Percentiles rank a stretch among this genome's conserved stretches.
phyloP scores from a whole-genome alignment of 2,113 vertebrate species.

The Propithecus coquereli region DNA sequence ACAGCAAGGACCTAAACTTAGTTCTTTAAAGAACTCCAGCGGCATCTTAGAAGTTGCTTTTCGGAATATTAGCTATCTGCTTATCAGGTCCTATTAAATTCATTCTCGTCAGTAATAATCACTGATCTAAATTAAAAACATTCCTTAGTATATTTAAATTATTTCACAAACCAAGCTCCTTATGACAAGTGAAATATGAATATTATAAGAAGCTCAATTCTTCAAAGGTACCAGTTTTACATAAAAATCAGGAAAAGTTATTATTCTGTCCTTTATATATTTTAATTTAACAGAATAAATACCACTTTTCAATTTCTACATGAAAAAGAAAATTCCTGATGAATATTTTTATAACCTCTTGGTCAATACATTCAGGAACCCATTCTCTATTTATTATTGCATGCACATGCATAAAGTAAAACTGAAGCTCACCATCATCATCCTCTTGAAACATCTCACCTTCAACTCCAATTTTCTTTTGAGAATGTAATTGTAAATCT shows the following conservation, averaged over 20 bases:
- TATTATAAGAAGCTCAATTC: constrained; percentile 9
- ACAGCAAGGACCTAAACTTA: constrained; percentile 19
- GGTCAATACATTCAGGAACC: not conserved
- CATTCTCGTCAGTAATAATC: constrained; percentile 30
- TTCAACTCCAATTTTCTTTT: constrained; percentile 59
- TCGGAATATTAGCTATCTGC: constrained; percentile 20
- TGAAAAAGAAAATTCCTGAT: not conserved
- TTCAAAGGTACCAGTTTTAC: constrained; percentile 42
- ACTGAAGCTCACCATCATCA: constrained; percentile 75
- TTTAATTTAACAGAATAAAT: not conserved
- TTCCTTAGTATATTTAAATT: not conserved
- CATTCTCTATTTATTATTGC: not conserved
- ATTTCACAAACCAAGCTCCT: constrained; percentile 14
- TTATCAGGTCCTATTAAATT: not conserved
- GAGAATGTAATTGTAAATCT: constrained; percentile 58
- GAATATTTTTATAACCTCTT: constrained; percentile 11
- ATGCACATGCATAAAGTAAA: constrained; percentile 15
- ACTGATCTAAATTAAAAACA: constrained; percentile 27
- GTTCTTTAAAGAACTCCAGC: constrained; percentile 25
- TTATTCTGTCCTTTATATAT: constrained; percentile 16
- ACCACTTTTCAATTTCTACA: not conserved
- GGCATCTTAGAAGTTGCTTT: constrained; percentile 11
- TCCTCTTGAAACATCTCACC: constrained; percentile 62
- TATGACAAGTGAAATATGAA: constrained; percentile 13
- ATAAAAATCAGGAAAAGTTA: constrained; percentile 40